Evolutionary conservation across 2,888 invertebrate genomes (phyloP).

Genomic region (Merodon equestris): DNA sequence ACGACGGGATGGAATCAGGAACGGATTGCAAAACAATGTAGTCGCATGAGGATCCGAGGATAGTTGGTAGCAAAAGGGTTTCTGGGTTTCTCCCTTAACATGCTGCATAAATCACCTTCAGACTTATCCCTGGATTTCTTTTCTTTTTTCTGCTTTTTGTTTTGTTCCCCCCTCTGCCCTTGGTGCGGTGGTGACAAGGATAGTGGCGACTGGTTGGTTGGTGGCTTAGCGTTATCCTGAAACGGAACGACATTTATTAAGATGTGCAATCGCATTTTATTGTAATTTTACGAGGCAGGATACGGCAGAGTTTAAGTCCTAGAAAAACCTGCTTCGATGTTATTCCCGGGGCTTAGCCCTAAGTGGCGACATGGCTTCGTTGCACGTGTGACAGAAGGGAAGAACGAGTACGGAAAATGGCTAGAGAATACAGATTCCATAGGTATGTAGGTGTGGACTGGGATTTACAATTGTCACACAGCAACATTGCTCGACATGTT

Average conservation of each 20-base stretch:
- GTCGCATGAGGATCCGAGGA: conserved; percentile 21
- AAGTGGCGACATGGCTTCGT: not conserved
- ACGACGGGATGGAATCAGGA: too few species aligned
- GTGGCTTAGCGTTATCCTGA: conserved; percentile 60
- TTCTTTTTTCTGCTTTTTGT: conserved; percentile 35
- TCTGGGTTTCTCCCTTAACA: conserved; percentile 45
- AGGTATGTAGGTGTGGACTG: conserved; percentile 52
- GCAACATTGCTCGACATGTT: conserved; percentile 41
- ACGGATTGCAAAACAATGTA: conserved; percentile 63
- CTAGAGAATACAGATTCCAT: conserved; percentile 1
- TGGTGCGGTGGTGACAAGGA: conserved; percentile 20
- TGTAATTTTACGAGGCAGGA: conserved; percentile 61
- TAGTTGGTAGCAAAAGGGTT: not conserved
- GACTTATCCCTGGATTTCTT: conserved; percentile 59
- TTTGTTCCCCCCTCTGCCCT: conserved; percentile 26
- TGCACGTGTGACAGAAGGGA: not conserved
- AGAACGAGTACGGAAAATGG: not conserved
- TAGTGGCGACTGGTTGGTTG: conserved; percentile 13
- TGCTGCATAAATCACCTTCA: conserved; percentile 66
- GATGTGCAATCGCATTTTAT: conserved; percentile 68
- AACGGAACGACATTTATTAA: conserved; percentile 65
- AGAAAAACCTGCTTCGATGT: conserved; percentile 34
- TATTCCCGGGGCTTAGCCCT: conserved; percentile 20
- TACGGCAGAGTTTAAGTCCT: conserved; percentile 53
- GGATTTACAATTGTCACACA: conserved; percentile 56